Base-by-base conservation (phyloP, 2,113 vertebrate species). In the Abramis brama region DNA sequence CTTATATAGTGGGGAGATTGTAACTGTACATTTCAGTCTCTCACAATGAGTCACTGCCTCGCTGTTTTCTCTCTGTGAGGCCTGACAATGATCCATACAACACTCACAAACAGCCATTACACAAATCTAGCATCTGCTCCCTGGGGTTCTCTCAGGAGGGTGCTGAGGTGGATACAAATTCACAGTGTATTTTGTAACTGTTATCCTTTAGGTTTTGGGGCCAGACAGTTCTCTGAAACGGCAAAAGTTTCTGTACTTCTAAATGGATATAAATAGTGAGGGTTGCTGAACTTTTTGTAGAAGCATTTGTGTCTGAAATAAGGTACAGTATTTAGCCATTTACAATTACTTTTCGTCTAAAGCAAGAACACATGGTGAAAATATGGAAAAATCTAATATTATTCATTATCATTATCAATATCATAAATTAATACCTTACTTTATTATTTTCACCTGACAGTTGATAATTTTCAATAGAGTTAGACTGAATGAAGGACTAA, bases 31-130 rank as follows among this genome's bases (percentile, higher is more conserved):
- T 50, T 71, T 59, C 5, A 64, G 33, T 45, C 43, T 68, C 19
- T 70, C 45, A 66, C 79, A 70, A 30, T 70, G 68, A 83, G 30
- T 83, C 68, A 59, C 17, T 59, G 23, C 50, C 66, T 19, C 21
- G 10, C 30, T 59, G 82, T 83, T 83, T 82, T 83, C 50, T 83
- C 50, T 83, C 36, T 62, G 68, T 50, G 78, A 25, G 79, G 30
- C 50, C 66, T 52, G 68, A 62, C 75, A 80, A 80, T 81, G 85
- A 85, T 85, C 76, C 75, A 85, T 79, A 83, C 66, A 83, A 57
- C 82, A 36, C 52, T 83, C 68, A 55, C 13, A 70, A 78, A 85
- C 76, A 70, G 47, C 62, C 76, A 85, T 85, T 85, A 78, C 27
- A 66, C 59, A 85, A 71, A 70, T 79, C 50, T 76, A 57, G 64